Conservation (phyloP, 2,888 invertebrate genomes). For the Allacma fusca region DNA sequence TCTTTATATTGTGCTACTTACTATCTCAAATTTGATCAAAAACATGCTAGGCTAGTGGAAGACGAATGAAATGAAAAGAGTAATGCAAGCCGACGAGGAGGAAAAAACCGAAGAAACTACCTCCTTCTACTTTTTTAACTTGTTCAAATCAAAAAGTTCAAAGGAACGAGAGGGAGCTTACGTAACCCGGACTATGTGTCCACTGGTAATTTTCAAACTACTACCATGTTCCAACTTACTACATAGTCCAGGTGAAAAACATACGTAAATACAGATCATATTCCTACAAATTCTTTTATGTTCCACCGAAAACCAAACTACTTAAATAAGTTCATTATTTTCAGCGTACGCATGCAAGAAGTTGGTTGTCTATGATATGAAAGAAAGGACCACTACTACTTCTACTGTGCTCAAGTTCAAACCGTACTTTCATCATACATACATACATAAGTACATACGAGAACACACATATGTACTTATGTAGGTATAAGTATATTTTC, state of each 20-base stretch:
- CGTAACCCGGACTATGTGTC: background rate
- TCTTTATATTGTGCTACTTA: slow-evolving; percentile 41
- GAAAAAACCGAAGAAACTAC: slow-evolving; percentile 21
- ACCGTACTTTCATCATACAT: too few relatives aligned
- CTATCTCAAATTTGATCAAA: slow-evolving; percentile 37
- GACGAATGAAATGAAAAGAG: slow-evolving; percentile 39
- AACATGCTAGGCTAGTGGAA: slow-evolving; percentile 28
- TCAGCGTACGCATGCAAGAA: background rate
- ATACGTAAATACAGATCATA: background rate
- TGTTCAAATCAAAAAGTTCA: slow-evolving; percentile 14
- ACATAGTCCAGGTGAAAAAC: background rate
- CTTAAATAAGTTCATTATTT: background rate
- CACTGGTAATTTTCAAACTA: slow-evolving; percentile 1
- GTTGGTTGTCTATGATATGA: too few relatives aligned
- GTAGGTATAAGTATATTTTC: background rate
- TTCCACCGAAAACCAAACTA: background rate
- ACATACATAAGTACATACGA: background rate
- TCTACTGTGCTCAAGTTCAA: too few relatives aligned
- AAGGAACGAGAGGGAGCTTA: background rate
- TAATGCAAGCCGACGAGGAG: slow-evolving; percentile 22
- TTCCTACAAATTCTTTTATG: background rate
- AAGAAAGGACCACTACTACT: too few relatives aligned
- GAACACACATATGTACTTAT: background rate
- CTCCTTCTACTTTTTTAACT: slow-evolving; percentile 3
- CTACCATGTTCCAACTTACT: too few relatives aligned